phyloP scores from a whole-genome alignment of 2,113 vertebrate species.

The Pedionomus torquatus region DNA sequence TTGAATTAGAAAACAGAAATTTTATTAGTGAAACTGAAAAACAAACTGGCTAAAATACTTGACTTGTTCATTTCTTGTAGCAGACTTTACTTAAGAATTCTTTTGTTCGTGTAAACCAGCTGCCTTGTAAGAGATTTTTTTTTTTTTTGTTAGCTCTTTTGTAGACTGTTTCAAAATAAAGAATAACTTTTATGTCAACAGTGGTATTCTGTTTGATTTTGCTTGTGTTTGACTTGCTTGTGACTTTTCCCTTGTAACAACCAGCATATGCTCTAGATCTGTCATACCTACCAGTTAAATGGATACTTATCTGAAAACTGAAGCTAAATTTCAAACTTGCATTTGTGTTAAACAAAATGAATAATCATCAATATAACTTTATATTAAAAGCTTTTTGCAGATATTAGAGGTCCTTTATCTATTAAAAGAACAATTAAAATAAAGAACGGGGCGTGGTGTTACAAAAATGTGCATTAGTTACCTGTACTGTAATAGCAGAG shows the following conservation, averaged over 20 bases:
- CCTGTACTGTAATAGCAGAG: neutral
- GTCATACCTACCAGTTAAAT: neutral
- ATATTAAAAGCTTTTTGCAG: neutral
- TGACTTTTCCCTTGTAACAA: neutral
- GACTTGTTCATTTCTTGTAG: slow-evolving; percentile 43
- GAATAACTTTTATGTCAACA: slow-evolving; percentile 5
- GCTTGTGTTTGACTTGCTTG: neutral
- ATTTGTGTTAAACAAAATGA: neutral
- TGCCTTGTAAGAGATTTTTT: slow-evolving; percentile 28
- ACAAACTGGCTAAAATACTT: slow-evolving; percentile 42
- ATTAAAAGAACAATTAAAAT: neutral
- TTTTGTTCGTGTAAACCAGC: slow-evolving; percentile 22
- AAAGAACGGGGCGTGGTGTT: neutral
- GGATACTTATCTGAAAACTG: neutral
- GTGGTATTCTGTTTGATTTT: neutral
- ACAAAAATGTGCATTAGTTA: neutral
- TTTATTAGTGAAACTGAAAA: slow-evolving; percentile 67
- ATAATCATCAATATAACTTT: neutral
- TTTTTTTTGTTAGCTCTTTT: slow-evolving; percentile 32
- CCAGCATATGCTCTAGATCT: neutral
- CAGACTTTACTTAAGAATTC: slow-evolving; percentile 42
- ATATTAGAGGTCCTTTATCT: neutral
- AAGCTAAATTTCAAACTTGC: neutral
- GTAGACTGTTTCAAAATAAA: slow-evolving; percentile 38
- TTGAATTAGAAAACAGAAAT: slow-evolving; percentile 72